These are phyloP conservation scores for Lumbricus terrestris DNA, from an alignment of 2,888 invertebrate species.

Conservation along the genomic window DNA sequence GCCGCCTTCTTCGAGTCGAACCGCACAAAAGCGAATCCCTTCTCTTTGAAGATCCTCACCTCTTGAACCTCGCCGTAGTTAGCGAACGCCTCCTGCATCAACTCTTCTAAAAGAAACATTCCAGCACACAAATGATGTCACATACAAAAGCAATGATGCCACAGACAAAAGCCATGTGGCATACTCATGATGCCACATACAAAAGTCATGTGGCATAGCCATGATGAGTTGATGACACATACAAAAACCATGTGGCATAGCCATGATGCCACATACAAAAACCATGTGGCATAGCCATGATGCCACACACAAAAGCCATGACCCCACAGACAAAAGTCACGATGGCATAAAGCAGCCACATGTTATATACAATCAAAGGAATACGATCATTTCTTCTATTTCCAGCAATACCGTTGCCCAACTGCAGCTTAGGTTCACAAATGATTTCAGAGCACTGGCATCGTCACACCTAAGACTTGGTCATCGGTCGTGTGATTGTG, in stretches of 20 bases:
- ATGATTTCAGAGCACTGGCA: background rate
- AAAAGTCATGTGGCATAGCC: background rate
- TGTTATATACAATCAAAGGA: background rate
- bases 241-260: background rate
- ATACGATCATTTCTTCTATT: background rate
- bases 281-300: background rate
- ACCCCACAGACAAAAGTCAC: too few species aligned
- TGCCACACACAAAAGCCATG: background rate
- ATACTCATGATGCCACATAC: too few species aligned
- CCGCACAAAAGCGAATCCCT: conserved; percentile 92
- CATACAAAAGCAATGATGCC: background rate
- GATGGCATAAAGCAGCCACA: background rate
- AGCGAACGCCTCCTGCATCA: conserved; percentile 92
- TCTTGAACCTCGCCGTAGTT: conserved; percentile 94
- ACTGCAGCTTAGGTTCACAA: too few species aligned
- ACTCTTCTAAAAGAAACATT: conserved; percentile 71
- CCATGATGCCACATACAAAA: too few species aligned
- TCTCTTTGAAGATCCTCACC: conserved; percentile 95
- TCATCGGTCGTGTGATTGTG: too few species aligned
- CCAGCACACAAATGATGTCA: background rate
- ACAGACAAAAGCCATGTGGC: background rate
- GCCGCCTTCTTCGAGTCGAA: conserved; percentile 96
- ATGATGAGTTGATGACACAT: background rate
- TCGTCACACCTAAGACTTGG: too few species aligned
- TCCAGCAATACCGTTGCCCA: background rate